Conservation (phyloP, 2,797 vertebrate genomes). For the Naso thynnoides region DNA sequence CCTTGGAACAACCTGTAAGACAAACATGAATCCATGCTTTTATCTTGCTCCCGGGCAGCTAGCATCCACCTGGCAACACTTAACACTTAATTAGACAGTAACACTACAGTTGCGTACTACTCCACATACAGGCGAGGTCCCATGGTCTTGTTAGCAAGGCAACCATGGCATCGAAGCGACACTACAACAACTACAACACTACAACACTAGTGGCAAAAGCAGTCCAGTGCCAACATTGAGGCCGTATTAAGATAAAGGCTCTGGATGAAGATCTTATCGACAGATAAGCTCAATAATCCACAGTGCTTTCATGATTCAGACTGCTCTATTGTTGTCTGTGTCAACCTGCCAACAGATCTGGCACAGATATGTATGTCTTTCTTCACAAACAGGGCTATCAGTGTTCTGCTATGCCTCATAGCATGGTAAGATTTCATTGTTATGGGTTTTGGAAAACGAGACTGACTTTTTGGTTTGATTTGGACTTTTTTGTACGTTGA, state of each 20-base stretch:
- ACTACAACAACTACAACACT: no score
- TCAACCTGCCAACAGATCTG: slow-evolving; percentile 4
- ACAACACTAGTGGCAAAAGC: slow-evolving; percentile 23
- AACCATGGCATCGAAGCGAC: slow-evolving; percentile 6
- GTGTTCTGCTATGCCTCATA: neutral
- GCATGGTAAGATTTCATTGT: slow-evolving; percentile 18
- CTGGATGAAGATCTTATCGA: slow-evolving; percentile 41
- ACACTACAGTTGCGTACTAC: slow-evolving; percentile 22
- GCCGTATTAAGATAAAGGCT: slow-evolving; percentile 16
- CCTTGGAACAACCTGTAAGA: slow-evolving; percentile 33
- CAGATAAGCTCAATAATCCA: slow-evolving; percentile 25
- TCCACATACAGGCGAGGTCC: slow-evolving; percentile 33
- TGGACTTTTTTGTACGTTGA: neutral
- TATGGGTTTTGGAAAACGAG: neutral
- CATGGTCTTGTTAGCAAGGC: slow-evolving; percentile 49
- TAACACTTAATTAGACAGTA: slow-evolving; percentile 50
- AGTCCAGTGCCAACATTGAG: slow-evolving; percentile 16
- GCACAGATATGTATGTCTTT: slow-evolving; percentile 9
- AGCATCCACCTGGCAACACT: slow-evolving; percentile 46
- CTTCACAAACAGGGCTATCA: neutral
- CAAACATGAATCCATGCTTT: slow-evolving; percentile 23
- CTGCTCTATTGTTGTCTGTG: slow-evolving; percentile 13
- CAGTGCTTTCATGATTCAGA: slow-evolving; percentile 29
- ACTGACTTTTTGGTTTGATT: neutral
- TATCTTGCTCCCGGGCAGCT: slow-evolving; percentile 29